Base-by-base conservation (phyloP, 2,113 vertebrate species). In the Pleuronectes platessa region DNA sequence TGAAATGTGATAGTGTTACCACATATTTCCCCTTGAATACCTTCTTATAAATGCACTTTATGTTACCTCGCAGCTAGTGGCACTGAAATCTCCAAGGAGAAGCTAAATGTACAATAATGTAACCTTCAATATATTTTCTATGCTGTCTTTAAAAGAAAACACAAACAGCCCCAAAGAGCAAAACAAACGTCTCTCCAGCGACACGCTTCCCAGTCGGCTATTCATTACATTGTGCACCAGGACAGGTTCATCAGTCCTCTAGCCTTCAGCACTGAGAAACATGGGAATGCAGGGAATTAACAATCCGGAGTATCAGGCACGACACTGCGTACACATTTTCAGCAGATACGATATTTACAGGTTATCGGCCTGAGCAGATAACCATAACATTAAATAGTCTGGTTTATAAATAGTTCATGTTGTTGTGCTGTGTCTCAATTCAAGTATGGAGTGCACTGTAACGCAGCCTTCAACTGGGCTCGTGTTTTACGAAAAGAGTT, bases 341-440 rank as follows among this genome's bases (percentile, higher is more conserved):
- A 81, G 70, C 81, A 86, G 71, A 83, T 80, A 76, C 47, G 87
- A 20, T 89, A 90, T 93, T 87, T 89, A 93, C 87, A 92, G 42
- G 23, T 72, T 84, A 89, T 58, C 70, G 66, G 73, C 74, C 82
- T 83, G 79, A 85, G 89, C 87, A 86, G 60, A 64, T 71, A 37
- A 72, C 69, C 74, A 76, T 74, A 76, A 59, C 61, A 72, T 85
- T 85, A 77, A 84, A 83, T 84, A 83, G 27, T 61, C 55, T 68
- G 45, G 40, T 66, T 65, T 75, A 87, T 89, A 87, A 83, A 88
- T 84, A 88, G 47, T 66, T 55, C 61, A 74, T 74, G 68, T 78
- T 66, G 59, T 82, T 49, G 65, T 62, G 40, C 35, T 63, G 61
- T 40, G 61, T 63, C 37, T 63, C 61, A 63, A 63, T 63, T 42